Percentiles rank a stretch among this genome's conserved stretches.
These are phyloP conservation scores for Clarias batrachus DNA, from an alignment of 2,113 vertebrate genomes.

Conservation along the genomic window DNA sequence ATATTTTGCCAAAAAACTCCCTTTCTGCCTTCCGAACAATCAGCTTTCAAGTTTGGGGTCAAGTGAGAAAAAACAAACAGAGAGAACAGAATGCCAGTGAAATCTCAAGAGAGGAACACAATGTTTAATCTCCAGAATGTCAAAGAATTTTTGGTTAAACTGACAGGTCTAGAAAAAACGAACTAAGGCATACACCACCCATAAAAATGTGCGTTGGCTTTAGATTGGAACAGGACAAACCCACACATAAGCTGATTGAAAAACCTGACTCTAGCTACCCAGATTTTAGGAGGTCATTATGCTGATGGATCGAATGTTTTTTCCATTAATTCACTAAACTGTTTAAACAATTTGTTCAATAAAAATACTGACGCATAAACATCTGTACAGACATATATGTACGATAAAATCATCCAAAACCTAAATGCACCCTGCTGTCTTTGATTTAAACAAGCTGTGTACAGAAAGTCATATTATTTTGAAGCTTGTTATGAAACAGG, in stretches of 20 bases:
- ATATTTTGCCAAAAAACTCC: neutral
- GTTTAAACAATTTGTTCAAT: neutral
- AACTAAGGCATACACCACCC: neutral
- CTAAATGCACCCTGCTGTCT: neutral
- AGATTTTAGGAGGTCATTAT: slow-evolving; percentile 12
- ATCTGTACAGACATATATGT: neutral
- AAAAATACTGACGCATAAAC: neutral
- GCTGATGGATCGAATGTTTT: neutral
- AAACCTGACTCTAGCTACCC: neutral
- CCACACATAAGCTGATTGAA: neutral
- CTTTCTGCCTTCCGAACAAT: neutral
- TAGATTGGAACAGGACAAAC: neutral
- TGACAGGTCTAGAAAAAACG: neutral
- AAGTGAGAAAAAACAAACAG: neutral
- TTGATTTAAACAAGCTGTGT: neutral
- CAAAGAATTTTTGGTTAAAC: neutral
- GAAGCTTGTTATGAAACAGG: neutral
- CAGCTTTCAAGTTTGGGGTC: neutral
- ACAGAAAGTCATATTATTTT: neutral
- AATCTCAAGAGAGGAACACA: neutral
- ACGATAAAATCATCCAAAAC: neutral
- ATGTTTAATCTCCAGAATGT: neutral
- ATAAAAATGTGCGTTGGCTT: neutral
- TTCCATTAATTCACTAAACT: neutral
- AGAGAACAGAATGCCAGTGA: neutral